Evolutionary conservation across 64 coral and sea anemone species (phyloP).

Genomic region (Dendrophyllia cribrosa): DNA sequence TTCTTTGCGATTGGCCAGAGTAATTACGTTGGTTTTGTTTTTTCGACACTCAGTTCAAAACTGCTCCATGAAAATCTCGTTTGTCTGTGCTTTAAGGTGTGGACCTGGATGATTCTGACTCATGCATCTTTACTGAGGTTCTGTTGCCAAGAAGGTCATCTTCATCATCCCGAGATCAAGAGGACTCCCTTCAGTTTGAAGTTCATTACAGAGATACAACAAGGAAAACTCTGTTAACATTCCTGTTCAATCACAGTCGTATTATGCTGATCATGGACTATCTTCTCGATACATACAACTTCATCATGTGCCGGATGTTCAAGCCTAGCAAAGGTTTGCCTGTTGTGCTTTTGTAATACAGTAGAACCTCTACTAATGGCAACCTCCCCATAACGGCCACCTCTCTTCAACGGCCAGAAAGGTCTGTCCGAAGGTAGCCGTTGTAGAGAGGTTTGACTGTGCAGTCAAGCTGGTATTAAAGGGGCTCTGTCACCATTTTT

Average conservation of each 20-base stretch:
- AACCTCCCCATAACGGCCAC: too few relatives aligned
- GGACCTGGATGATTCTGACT: conserved; percentile 79
- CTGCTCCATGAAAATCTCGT: not conserved
- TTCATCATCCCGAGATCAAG: conserved; percentile 42
- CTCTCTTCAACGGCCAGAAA: too few relatives aligned
- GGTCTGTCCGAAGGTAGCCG: too few relatives aligned
- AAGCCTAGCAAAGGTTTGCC: conserved; percentile 24
- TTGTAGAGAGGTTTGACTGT: too few relatives aligned
- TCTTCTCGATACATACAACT: conserved; percentile 92
- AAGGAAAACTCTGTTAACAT: conserved; percentile 79
- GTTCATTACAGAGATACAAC: conserved; percentile 95
- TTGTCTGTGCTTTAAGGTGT: not conserved
- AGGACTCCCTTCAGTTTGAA: conserved; percentile 86
- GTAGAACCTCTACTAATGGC: not conserved
- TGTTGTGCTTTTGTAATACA: not conserved
- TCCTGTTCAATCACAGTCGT: conserved; percentile 92
- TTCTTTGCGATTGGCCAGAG: too few relatives aligned
- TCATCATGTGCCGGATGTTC: conserved; percentile 95
- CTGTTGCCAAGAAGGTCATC: conserved; percentile 69
- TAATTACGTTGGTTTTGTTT: too few relatives aligned
- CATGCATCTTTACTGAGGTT: conserved; percentile 84
- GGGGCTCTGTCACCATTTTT: too few relatives aligned
- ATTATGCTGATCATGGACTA: conserved; percentile 91
- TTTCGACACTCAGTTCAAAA: too few relatives aligned
- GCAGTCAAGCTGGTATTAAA: too few relatives aligned